A percentile compares a stretch with the other conserved stretches of the same genome.
Evolutionary conservation across 2,113 vertebrate species (phyloP).

Genomic region (Chaetodon trifascialis): DNA sequence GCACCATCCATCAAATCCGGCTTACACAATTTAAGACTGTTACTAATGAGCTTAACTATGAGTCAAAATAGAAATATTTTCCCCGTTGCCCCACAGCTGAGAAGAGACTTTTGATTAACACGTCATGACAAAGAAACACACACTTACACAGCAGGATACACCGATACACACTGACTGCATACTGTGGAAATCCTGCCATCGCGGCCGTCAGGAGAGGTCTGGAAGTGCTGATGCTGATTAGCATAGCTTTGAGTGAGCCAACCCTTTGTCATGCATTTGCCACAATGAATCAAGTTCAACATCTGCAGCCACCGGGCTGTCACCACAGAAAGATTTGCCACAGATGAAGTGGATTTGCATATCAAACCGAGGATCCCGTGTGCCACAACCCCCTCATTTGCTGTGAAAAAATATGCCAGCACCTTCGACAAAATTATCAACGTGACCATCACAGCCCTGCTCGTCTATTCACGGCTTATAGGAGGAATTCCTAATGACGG

Average conservation of each 20-base stretch:
- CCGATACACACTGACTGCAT: background rate
- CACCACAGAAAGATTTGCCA: conserved; percentile 71
- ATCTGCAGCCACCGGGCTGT: conserved; percentile 74
- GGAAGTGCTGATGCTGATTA: conserved; percentile 79
- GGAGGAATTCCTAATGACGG: conserved; percentile 42
- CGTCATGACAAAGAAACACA: conserved; percentile 55
- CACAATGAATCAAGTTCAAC: conserved; percentile 79
- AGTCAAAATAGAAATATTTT: conserved; percentile 64
- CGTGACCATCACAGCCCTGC: background rate
- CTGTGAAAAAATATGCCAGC: conserved; percentile 63
- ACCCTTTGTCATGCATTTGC: conserved; percentile 75
- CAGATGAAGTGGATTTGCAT: conserved; percentile 73
- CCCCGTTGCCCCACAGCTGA: conserved; percentile 46
- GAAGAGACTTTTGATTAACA: conserved; percentile 57
- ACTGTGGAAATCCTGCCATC: conserved; percentile 33
- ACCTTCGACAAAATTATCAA: conserved; percentile 52
- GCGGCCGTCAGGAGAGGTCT: conserved; percentile 62
- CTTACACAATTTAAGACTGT: conserved; percentile 46
- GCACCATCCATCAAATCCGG: conserved; percentile 38
- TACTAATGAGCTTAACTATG: conserved; percentile 69
- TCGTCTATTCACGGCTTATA: conserved; percentile 42
- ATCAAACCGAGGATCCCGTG: conserved; percentile 71
- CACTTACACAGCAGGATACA: conserved; percentile 11
- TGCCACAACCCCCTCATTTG: conserved; percentile 54
- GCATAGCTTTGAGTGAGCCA: conserved; percentile 82